These are phyloP conservation scores for Trichogramma evanescens DNA, from an alignment of 2,888 invertebrate genomes.

Conservation along the genomic window DNA sequence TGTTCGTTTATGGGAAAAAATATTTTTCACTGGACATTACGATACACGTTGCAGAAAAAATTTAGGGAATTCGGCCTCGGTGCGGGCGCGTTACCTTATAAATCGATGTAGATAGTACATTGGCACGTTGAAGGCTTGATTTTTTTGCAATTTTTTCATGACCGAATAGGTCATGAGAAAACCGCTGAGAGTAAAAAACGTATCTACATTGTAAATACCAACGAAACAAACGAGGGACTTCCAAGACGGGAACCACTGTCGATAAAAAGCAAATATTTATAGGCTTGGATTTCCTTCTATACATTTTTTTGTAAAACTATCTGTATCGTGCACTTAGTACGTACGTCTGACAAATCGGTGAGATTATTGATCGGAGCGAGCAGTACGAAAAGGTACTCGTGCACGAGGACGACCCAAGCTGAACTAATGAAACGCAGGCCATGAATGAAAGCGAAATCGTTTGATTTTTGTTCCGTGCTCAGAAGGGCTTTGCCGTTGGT, in stretches of 20 bases:
- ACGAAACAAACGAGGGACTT: background rate
- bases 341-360: background rate
- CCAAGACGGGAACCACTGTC: slow-evolving; percentile 4
- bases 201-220: background rate
- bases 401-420: slow-evolving; percentile 49
- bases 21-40: too few species aligned
- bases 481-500: slow-evolving; percentile 43
- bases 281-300: too few species aligned
- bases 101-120: slow-evolving; percentile 8
- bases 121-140: background rate
- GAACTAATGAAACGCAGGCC: slow-evolving; percentile 52
- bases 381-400: slow-evolving; percentile 24
- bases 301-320: too few species aligned
- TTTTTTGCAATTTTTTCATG: slow-evolving; percentile 1
- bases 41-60: too few species aligned
- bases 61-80: too few species aligned
- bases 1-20: too few species aligned
- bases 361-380: background rate
- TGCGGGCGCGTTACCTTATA: slow-evolving; percentile 1
- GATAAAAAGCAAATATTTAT: background rate
- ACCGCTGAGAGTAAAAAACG: slow-evolving; percentile 8
- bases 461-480: slow-evolving; percentile 29
- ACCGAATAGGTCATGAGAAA: slow-evolving; percentile 6
- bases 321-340: background rate
- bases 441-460: slow-evolving; percentile 44